Base-by-base conservation (phyloP, 2,888 invertebrate species). In the Clivina fossor region DNA sequence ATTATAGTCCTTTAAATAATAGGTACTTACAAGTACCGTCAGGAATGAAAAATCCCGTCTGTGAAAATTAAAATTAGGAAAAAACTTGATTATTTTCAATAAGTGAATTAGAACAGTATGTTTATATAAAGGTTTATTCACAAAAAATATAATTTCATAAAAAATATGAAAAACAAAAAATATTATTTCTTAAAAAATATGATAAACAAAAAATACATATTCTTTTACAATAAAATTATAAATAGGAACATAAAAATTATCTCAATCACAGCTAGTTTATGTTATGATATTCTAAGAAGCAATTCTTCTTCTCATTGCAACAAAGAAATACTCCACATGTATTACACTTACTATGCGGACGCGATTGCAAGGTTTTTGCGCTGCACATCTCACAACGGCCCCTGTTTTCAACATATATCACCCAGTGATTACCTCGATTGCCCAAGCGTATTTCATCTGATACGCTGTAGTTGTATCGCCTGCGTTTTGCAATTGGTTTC, bases 251-350 rank as follows among this genome's bases (percentile, higher is more conserved):
- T 46, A 46, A 46, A 46, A 38, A 18, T 26, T 22, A 24, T 41
- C 13, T 41, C 41, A 41, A 24, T 41, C 41, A 38, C 38, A 38
- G 24, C 38, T 38, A 38, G 38, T 53, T 46, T 15, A 35, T 47
- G 19, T 35, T 30, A 47, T 50, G 37, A 40, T 38, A 49, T 55
- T 47, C 43, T 15, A 33, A 26, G 35, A 56, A 56, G 32, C 58
- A 58, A 18, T 47, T 54, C 46, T 57, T 57, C 8, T 57, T 58
- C 30, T 37, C n/a, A 56, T 58, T 56, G 38, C 58, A 48, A 24
- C 56, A 58, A 35, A 57, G 16, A 57, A 40, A 40, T 8, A 55
- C 28, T 19, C 46, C 32, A 24, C 49, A 58, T 15, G 33, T 33
- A 24, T 13, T 37, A 32, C 46, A 50, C 28, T 30, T 50, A 18